Conservation (phyloP, 2,888 invertebrate species). For the Lysandra coridon region DNA sequence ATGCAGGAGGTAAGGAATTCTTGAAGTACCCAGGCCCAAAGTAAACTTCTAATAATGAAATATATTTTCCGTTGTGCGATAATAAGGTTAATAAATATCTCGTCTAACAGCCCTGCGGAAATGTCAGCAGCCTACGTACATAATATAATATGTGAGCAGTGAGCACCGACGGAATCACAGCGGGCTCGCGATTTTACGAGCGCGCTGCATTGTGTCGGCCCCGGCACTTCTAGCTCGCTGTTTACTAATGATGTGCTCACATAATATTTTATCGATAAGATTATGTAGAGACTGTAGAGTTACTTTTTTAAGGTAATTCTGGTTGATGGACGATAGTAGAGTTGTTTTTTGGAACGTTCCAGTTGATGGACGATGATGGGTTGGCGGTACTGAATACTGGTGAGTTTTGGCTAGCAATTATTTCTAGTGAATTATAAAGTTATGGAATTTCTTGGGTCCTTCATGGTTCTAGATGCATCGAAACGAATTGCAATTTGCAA, state of each 20-base stretch:
- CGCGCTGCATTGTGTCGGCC: constrained; percentile 52
- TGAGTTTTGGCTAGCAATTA: too few species aligned
- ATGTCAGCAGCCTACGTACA: constrained; percentile 43
- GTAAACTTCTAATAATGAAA: neutral
- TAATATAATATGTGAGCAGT: constrained; percentile 38
- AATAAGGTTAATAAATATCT: neutral
- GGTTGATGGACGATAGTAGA: neutral
- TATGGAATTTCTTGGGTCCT: too few species aligned
- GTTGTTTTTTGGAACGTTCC: too few species aligned
- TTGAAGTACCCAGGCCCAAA: neutral
- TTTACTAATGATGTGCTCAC: neutral
- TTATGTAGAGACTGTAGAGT: neutral
- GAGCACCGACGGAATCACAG: constrained; percentile 70
- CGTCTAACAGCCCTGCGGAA: constrained; percentile 39
- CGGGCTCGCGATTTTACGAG: constrained; percentile 77
- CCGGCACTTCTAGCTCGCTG: constrained; percentile 53
- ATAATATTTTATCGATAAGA: constrained; percentile 37
- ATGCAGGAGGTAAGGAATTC: neutral
- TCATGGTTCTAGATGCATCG: neutral
- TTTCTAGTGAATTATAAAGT: too few species aligned
- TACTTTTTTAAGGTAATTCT: neutral
- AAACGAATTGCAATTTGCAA: neutral
- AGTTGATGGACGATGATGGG: neutral
- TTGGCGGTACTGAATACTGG: neutral
- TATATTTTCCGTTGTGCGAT: neutral